Evolutionary conservation across 2,113 vertebrate species (phyloP).

Genomic region (Tursiops truncatus): DNA sequence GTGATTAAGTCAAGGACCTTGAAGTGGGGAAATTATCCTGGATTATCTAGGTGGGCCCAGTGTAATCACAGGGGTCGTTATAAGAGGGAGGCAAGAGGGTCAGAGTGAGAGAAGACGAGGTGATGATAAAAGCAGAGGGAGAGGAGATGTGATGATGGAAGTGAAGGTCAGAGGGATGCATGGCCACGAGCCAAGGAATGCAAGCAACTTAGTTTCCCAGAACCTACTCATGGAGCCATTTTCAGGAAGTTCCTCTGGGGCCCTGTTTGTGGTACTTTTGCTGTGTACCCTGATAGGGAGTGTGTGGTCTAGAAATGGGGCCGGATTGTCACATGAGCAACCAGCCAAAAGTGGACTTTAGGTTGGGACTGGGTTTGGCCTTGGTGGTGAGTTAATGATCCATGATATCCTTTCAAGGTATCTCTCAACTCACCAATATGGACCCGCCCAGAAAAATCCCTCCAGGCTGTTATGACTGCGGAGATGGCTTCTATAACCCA

Average conservation of each 20-base stretch:
- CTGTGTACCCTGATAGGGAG: not conserved
- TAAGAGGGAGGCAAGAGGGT: not conserved
- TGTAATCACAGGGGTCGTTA: not conserved
- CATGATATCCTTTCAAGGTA: slow-evolving; percentile 81
- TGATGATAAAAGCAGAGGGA: not conserved
- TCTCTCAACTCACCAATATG: slow-evolving; percentile 90
- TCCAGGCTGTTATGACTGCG: slow-evolving; percentile 92
- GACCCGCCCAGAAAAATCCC: slow-evolving; percentile 90
- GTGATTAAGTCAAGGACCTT: no score
- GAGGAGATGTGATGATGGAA: not conserved
- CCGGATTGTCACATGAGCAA: not conserved
- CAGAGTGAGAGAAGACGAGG: not conserved
- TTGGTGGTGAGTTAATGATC: not conserved
- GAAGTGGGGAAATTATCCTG: no score
- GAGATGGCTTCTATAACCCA: slow-evolving; percentile 95
- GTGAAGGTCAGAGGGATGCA: not conserved
- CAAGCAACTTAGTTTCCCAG: not conserved
- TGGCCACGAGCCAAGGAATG: not conserved
- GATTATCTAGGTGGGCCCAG: not conserved
- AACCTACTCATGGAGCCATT: not conserved
- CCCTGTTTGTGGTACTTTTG: not conserved
- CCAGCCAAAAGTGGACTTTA: not conserved
- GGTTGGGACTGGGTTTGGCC: not conserved
- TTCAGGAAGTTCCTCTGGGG: not conserved
- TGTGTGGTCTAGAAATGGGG: not conserved